phyloP scores from a whole-genome alignment of 2,888 invertebrate genomes.

The Drosophila koepferae region DNA sequence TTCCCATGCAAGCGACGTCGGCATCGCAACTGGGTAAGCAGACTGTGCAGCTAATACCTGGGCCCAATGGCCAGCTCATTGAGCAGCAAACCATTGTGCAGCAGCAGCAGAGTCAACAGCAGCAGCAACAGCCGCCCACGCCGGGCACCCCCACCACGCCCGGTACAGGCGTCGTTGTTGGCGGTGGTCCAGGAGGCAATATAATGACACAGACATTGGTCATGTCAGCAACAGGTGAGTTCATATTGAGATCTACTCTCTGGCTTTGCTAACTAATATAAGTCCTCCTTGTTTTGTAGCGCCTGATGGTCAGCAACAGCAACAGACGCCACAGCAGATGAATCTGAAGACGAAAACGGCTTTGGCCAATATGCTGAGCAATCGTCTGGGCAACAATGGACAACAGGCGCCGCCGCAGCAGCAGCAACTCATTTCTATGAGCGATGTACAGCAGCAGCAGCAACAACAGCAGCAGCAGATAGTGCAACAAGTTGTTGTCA shows the following conservation, averaged over 20 bases:
- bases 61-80: slow-evolving; percentile 70
- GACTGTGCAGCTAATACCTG: slow-evolving; percentile 82
- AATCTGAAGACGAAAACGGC: slow-evolving; percentile 96
- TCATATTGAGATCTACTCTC: neutral
- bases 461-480: slow-evolving; percentile 60
- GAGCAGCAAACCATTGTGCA: slow-evolving; percentile 78
- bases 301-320: slow-evolving; percentile 83
- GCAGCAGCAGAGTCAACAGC: slow-evolving; percentile 29
- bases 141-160: slow-evolving; percentile 68
- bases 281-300: slow-evolving; percentile 5
- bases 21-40: slow-evolving; percentile 74
- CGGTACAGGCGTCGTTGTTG: slow-evolving; percentile 47
- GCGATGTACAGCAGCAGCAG: slow-evolving; percentile 64
- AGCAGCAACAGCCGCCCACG: slow-evolving; percentile 47
- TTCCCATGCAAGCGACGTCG: slow-evolving; percentile 77
- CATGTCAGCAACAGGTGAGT: slow-evolving; percentile 65
- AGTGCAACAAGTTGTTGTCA: slow-evolving; percentile 81
- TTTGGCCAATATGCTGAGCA: slow-evolving; percentile 96
- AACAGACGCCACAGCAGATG: slow-evolving; percentile 87
- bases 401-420: slow-evolving; percentile 50
- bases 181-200: slow-evolving; percentile 47
- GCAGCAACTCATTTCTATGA: slow-evolving; percentile 62
- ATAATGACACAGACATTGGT: slow-evolving; percentile 80
- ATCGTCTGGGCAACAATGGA: slow-evolving; percentile 88
- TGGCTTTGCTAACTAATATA: neutral